Base-by-base conservation (phyloP, 2,113 vertebrate species). In the Dunckerocampus dactyliophorus region DNA sequence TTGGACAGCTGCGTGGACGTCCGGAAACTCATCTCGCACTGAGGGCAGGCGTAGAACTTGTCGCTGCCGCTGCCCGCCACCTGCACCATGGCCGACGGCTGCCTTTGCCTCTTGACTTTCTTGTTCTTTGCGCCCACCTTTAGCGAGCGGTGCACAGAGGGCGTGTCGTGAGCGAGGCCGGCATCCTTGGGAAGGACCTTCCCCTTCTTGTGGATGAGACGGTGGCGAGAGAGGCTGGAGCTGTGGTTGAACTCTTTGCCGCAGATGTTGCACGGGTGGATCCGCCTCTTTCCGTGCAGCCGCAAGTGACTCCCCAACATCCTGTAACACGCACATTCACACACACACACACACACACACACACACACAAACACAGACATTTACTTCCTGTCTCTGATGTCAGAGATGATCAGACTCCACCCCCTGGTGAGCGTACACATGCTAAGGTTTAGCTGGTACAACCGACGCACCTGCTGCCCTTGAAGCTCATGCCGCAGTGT, bases 181-280 rank as follows among this genome's bases (percentile, higher is more conserved):
- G 5, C 57, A 0, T 77, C 84, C 56, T 71, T 81, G 12, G 37
- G 67, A 51, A 74, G 55, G 22, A 67, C 82, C 53, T 88, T 81
- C 2, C 87, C 89, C 45, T 87, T 89, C 79, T 91, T 91, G 67
- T 91, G 90, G 75, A 91, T 85, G 65, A 91, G 84, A 50, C 90
- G 81, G 54, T 91, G 92, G 9, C 90, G 90, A 0, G 90, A 89
- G 21, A 93, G 74, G 71, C 90, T 91, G 1, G 90, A 91, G 72
- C 89, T 90, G 70, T 90, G 92, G 81, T 88, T 85, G 78, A 92
- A 93, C 75, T 88, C 87, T 69, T 92, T 90, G 7, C 90, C 90
- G 0, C 92, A 93, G 70, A 90, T 83, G 17, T 80, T 85, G 65
- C 91, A 92, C 5, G 83, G 81, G 34, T 90, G 90, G 21, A 89